phyloP scores from a whole-genome alignment of 2,113 vertebrate species.

The Panthera uncia region DNA sequence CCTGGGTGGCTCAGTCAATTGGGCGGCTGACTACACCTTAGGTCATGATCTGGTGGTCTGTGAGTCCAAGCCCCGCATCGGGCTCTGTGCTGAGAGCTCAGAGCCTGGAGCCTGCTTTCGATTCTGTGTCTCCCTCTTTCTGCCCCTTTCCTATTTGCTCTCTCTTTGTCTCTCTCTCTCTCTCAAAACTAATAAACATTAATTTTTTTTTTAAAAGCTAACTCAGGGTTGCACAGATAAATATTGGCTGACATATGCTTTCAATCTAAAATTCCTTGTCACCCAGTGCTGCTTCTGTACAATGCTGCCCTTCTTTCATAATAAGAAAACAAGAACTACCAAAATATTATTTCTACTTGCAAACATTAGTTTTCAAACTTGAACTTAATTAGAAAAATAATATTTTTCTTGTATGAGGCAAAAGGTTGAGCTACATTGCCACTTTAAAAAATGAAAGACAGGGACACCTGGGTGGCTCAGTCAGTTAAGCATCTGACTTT shows the following conservation, averaged over 20 bases:
- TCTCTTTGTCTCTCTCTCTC: too few relatives aligned
- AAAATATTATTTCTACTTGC: background rate
- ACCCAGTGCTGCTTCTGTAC: background rate
- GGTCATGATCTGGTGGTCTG: too few relatives aligned
- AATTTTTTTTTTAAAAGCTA: background rate
- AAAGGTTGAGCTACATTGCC: background rate
- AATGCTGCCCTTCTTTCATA: background rate
- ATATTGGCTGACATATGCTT: background rate
- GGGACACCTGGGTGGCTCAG: too few relatives aligned
- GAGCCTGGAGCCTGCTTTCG: too few relatives aligned
- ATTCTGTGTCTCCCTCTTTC: too few relatives aligned
- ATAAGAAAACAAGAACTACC: background rate
- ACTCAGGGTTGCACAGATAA: background rate
- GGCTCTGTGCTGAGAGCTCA: too few relatives aligned
- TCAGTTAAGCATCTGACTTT: too few relatives aligned
- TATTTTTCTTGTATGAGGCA: background rate
- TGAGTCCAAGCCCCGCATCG: too few relatives aligned
- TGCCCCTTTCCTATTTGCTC: too few relatives aligned
- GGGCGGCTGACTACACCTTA: too few relatives aligned
- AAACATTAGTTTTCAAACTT: background rate
- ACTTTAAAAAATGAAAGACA: background rate
- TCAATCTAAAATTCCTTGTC: background rate
- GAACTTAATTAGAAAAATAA: background rate
- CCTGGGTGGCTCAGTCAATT: too few relatives aligned
- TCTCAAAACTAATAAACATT: too few relatives aligned